These are phyloP conservation scores for Agelastica alni DNA, from an alignment of 2,888 invertebrate genomes.

Conservation along the genomic window DNA sequence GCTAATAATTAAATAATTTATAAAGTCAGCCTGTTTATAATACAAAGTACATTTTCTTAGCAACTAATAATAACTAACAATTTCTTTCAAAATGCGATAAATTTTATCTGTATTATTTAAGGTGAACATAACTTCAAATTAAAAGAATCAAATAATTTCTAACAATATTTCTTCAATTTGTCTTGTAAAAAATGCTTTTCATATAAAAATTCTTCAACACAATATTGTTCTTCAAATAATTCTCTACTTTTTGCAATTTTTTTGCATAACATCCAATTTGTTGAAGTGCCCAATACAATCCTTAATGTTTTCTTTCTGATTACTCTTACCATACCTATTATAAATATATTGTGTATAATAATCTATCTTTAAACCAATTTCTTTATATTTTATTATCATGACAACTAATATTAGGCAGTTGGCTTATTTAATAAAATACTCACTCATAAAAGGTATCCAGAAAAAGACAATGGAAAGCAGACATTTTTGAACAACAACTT, in stretches of 20 bases:
- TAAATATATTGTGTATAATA: not conserved
- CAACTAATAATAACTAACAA: no score
- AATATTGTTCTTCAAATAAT: slow-evolving; percentile 20
- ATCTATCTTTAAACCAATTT: no score
- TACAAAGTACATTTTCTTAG: not conserved
- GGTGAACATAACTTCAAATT: no score
- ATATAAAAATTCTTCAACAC: slow-evolving; percentile 25
- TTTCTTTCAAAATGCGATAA: no score
- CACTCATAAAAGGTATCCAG: slow-evolving; percentile 29
- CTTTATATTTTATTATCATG: no score
- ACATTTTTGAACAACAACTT: slow-evolving; percentile 19
- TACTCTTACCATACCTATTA: slow-evolving; percentile 25
- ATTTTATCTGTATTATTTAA: no score
- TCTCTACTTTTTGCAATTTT: slow-evolving; percentile 22
- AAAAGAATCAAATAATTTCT: no score
- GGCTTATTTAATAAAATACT: no score
- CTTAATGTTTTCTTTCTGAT: slow-evolving; percentile 23
- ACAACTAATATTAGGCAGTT: no score
- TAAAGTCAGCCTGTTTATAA: not conserved
- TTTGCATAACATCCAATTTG: slow-evolving; percentile 23
- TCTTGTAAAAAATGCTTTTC: slow-evolving; percentile 27
- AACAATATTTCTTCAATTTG: slow-evolving; percentile 27
- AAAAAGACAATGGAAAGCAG: slow-evolving; percentile 13
- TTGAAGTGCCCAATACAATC: slow-evolving; percentile 15
- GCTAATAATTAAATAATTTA: no score